Percentiles rank a stretch among this genome's conserved stretches.
Evolutionary conservation across 64 coral and sea anemone species (phyloP).

Genomic region (Montipora sp.): DNA sequence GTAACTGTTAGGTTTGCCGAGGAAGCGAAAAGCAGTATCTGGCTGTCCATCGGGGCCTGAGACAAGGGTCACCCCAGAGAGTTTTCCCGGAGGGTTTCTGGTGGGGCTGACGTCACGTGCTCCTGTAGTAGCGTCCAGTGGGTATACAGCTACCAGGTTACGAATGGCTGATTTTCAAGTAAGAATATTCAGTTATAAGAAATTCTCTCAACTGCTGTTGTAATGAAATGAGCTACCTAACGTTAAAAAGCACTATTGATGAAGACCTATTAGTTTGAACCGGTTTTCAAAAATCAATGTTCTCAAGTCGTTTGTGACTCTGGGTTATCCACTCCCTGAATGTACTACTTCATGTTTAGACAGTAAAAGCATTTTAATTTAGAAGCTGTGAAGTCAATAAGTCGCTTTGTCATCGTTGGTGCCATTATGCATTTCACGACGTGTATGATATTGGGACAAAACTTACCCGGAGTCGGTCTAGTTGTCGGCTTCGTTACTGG

Average conservation of each 20-base stretch:
- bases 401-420: background rate
- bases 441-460: background rate
- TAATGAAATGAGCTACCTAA: background rate
- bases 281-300: too few relatives aligned
- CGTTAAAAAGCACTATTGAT: too few relatives aligned
- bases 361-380: too few relatives aligned
- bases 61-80: conserved; percentile 6
- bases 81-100: conserved; percentile 55
- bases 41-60: conserved; percentile 40
- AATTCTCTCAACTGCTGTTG: background rate
- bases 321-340: too few relatives aligned
- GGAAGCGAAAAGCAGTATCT: conserved; percentile 32
- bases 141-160: conserved; percentile 48
- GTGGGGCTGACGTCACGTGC: conserved; percentile 58
- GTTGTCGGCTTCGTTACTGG: background rate
- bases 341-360: too few relatives aligned
- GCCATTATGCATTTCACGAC: background rate
- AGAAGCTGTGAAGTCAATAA: too few relatives aligned
- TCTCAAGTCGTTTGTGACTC: too few relatives aligned
- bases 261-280: too few relatives aligned
- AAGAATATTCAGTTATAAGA: background rate
- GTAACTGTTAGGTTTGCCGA: conserved; percentile 44
- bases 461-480: conserved; percentile 19
- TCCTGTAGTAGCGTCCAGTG: conserved; percentile 24
- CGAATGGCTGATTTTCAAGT: background rate